Evolutionary conservation across 1,140 invertebrate genomes (phyloP).

Genomic region (Drosophila subpulchrella): DNA sequence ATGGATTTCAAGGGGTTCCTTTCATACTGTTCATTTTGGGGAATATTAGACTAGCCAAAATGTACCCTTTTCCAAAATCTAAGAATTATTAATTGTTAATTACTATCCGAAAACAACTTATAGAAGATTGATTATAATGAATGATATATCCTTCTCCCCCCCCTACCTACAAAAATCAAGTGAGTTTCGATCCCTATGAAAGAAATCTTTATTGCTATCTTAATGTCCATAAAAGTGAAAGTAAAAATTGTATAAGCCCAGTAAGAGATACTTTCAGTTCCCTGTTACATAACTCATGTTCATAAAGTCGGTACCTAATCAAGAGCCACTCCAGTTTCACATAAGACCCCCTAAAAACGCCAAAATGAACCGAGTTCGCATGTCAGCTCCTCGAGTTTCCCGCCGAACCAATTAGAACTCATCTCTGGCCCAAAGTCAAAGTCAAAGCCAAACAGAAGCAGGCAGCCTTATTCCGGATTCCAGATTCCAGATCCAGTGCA

Average conservation of each 20-base stretch:
- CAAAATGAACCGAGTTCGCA: conserved; percentile 19
- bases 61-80: background rate
- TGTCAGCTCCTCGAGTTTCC: conserved; percentile 32
- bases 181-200: no score
- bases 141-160: no score
- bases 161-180: no score
- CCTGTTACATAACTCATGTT: background rate
- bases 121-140: no score
- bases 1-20: background rate
- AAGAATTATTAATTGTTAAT: no score
- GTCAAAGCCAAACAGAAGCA: conserved; percentile 35
- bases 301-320: conserved; percentile 2
- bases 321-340: background rate
- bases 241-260: background rate
- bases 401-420: conserved; percentile 44
- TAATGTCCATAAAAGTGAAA: background rate
- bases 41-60: background rate
- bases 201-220: no score
- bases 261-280: background rate
- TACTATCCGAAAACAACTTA: no score
- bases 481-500: conserved; percentile 15
- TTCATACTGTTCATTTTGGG: background rate
- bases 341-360: background rate
- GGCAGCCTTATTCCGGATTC: background rate
- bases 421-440: conserved; percentile 32